A percentile compares a stretch with the other conserved stretches of the same genome.
Conservation (phyloP, 2,888 invertebrate species). For the Drosophila silvestris region DNA sequence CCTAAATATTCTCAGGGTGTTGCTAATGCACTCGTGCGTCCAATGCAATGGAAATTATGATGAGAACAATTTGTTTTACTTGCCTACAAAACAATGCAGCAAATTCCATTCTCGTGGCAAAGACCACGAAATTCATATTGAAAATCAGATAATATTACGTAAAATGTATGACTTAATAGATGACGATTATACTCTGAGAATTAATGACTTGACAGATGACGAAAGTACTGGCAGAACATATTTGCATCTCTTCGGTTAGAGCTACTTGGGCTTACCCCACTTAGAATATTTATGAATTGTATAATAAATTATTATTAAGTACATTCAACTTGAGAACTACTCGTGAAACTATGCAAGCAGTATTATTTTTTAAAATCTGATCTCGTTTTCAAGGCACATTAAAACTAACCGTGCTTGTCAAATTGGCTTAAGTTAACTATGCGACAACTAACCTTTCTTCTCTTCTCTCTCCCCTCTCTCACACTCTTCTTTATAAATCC, state of each 20-base stretch:
- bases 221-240: not conserved
- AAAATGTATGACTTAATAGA: not conserved
- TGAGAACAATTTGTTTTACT: constrained; percentile 9
- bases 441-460: not conserved
- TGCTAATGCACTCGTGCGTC: constrained; percentile 74
- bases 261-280: not conserved
- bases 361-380: not conserved
- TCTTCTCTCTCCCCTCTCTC: not conserved
- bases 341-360: not conserved
- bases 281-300: not conserved
- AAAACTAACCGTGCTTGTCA: constrained; percentile 17
- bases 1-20: constrained; percentile 64
- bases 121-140: constrained; percentile 21
- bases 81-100: constrained; percentile 26
- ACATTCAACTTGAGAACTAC: not conserved
- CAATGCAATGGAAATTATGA: constrained; percentile 55
- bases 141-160: constrained; percentile 12
- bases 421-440: not conserved
- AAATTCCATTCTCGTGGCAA: constrained; percentile 11
- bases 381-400: not conserved
- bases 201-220: not conserved
- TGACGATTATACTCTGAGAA: not conserved
- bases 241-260: not conserved
- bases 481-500: not conserved
- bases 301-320: not conserved